Base-by-base conservation (phyloP, 2,888 invertebrate genomes). In the Ormyrus labotus region DNA sequence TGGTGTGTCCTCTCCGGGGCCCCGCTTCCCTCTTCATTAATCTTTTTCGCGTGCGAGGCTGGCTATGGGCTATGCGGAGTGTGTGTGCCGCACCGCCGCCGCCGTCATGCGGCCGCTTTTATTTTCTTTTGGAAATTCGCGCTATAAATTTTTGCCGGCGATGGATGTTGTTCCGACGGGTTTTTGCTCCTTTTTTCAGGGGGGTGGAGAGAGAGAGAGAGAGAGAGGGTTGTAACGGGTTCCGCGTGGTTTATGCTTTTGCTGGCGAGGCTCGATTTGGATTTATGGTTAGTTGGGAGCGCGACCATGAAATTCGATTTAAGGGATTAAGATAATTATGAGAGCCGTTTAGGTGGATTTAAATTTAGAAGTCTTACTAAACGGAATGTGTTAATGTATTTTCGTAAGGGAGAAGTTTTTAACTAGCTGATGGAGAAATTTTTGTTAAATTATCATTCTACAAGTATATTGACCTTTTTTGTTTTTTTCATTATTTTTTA, bases 101-200 rank as follows among this genome's bases (percentile, higher is more conserved):
- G 19, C 47, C 11, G 64, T n/a, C 7, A n/a, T 8, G 19, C 5
- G 2, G 60, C 13, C 60, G 13, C 69, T 76, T 63, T 76, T 76
- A 69, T 63, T 76, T 76, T 76, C 63, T 48, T 76, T 76, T 67
- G 6, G 10, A 63, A 76, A 69, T 69, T 69, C 76, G 55, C 76
- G 76, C 69, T 69, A 76, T 76, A 76, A 76, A 76, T 76, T 76
- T 63, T 60, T 68, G 11, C n/a, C 1, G 1, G 6, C 60, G 5
- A 10, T n/a, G 7, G 9, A 48, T 5, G 53, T 6, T 34, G 55
- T 7, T 47, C 57, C 48, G 47, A n/a, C 48, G 47, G 5, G 7
- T 3, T 34, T 51, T 51, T 51, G 8, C 64, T 5, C 19, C 19
- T 19, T 19, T 19, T 19, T 19, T 19, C 19, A 13, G 19, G 19